Base-by-base conservation (phyloP, 2,888 invertebrate species). In the Lathronympha strigana region DNA sequence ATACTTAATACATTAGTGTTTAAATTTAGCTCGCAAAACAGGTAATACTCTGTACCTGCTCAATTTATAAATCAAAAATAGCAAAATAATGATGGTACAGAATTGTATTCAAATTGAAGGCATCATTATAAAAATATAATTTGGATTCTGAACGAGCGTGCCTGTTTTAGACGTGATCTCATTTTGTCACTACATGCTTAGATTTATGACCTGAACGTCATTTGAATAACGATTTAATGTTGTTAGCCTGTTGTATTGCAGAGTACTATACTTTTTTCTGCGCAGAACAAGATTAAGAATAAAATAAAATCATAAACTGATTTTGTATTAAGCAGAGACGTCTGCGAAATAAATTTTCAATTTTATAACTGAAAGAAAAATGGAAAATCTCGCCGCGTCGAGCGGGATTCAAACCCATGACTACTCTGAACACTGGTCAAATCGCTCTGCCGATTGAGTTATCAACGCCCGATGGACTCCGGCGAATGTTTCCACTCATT, bases 131-230 rank as follows among this genome's bases (percentile, higher is more conserved):
- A 73, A 68, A 61, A 67, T 68, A 70, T 74, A 69, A 71, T 71
- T 74, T 67, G 72, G 67, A 73, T 76, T 71, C 66, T 17, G 57
- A 66, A 68, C 64, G 66, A 66, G 63, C 25, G 31, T 31, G 71
- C 67, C 67, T 68, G 67, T 63, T 67, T 58, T 68, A 72, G 66
- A 76, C 79, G 78, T 79, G 80, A 80, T 77, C 78, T 76, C 74
- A 76, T 79, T 76, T 67, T 28, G 67, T 66, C 67, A 67, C 64
- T 63, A 66, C 67, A 68, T 38, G 53, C 8, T 50, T 62, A 68
- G 68, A 72, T 70, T 70, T 68, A 69, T 69, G 57, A 38, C 63
- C 50, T 31, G 67, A 69, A 64, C 62, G 45, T 49, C 25, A 60
- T 60, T 49, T 36, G 47, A 47, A 49, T 60, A 60, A 49, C 36